Percentiles rank a stretch among this genome's conserved stretches.
phyloP scores from a whole-genome alignment of 2,113 vertebrate genomes.

The Helogale parvula region DNA sequence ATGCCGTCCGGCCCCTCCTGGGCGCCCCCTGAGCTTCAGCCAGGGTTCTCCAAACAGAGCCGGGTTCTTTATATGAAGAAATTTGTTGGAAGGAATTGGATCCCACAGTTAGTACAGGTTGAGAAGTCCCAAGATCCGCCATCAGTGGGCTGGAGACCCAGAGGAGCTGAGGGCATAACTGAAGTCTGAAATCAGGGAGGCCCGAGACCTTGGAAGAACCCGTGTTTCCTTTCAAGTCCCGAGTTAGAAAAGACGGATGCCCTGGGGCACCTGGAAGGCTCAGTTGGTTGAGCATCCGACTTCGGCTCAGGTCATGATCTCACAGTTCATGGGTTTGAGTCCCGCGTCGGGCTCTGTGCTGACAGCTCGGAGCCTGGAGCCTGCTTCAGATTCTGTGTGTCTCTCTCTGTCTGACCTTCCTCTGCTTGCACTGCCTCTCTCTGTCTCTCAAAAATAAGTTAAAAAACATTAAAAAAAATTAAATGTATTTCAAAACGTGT shows the following conservation, averaged over 20 bases:
- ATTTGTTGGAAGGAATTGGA: background rate
- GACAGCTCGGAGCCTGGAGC: too few relatives aligned
- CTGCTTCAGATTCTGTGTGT: too few relatives aligned
- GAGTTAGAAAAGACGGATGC: background rate
- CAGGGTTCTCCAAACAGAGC: background rate
- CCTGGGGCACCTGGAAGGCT: too few relatives aligned
- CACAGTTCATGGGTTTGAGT: too few relatives aligned
- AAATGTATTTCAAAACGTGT: background rate
- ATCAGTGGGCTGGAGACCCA: background rate
- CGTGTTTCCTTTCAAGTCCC: background rate
- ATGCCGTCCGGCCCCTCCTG: fast-evolving
- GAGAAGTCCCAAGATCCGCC: background rate
- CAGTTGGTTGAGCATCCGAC: too few relatives aligned
- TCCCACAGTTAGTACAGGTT: background rate
- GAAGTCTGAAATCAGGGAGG: background rate
- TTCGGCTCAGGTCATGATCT: too few relatives aligned
- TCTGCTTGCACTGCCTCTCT: too few relatives aligned
- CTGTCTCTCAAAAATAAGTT: too few relatives aligned
- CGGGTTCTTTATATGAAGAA: background rate
- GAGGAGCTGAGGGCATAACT: background rate
- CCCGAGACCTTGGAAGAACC: background rate
- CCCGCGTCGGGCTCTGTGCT: too few relatives aligned
- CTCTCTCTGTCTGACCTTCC: too few relatives aligned
- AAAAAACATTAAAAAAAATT: background rate
- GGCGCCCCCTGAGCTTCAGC: background rate